A percentile compares a stretch with the other conserved stretches of the same genome.
Conservation (phyloP, 2,888 invertebrate species). For the Nomada ruficornis region DNA sequence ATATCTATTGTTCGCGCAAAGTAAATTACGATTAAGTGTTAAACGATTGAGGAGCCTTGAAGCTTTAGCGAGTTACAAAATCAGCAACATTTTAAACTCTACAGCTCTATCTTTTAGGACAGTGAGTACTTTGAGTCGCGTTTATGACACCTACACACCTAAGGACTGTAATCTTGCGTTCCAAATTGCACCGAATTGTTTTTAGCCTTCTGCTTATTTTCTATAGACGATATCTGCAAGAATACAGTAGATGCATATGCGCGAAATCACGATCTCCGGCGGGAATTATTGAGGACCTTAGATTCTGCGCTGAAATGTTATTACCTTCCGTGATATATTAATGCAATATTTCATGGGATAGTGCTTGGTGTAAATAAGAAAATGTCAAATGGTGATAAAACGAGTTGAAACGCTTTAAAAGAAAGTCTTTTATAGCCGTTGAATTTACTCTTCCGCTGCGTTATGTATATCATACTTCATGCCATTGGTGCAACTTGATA, state of each 20-base stretch:
- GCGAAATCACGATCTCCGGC: neutral
- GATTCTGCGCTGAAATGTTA: slow-evolving; percentile 1
- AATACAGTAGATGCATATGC: neutral
- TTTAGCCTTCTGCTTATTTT: neutral
- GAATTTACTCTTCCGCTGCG: neutral
- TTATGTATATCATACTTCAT: no score
- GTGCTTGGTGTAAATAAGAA: neutral
- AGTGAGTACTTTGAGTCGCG: no score
- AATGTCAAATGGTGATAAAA: neutral
- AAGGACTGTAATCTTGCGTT: neutral
- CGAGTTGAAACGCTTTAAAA: neutral
- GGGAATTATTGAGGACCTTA: neutral
- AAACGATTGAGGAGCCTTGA: no score
- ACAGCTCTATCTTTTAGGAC: no score
- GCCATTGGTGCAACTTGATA: no score
- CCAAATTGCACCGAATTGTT: neutral
- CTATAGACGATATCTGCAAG: neutral
- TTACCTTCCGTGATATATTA: slow-evolving; percentile 13
- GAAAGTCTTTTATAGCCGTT: neutral
- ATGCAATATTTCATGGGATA: slow-evolving; percentile 6
- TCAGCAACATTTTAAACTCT: no score
- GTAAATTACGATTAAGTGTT: no score
- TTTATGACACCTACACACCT: no score
- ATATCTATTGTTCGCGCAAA: no score
- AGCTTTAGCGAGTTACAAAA: no score